Evolutionary conservation across 2,797 vertebrate species (phyloP).

Genomic region (Enteromius treurensis): DNA sequence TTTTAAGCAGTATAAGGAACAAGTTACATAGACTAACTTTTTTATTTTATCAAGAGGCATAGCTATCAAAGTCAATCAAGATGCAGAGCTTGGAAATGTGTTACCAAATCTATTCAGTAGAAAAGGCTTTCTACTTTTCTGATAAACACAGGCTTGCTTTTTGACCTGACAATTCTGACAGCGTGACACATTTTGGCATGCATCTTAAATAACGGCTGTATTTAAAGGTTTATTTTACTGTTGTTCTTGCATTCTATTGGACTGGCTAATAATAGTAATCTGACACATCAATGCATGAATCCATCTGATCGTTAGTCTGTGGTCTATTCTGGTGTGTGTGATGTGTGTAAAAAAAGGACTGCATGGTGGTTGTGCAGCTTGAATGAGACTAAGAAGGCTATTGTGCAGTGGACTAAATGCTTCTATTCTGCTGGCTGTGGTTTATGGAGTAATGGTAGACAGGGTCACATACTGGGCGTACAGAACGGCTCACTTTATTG

Average conservation of each 20-base stretch:
- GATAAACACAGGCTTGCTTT: conserved; percentile 29
- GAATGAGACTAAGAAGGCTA: conserved; percentile 31
- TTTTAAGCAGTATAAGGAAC: neutral
- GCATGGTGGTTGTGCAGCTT: conserved; percentile 16
- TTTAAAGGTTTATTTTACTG: neutral
- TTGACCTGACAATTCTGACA: conserved; percentile 5
- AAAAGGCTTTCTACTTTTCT: conserved; percentile 2
- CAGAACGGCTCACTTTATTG: conserved; percentile 35
- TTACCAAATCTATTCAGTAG: conserved; percentile 8
- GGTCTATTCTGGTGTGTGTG: conserved; percentile 36
- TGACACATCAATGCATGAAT: conserved; percentile 27
- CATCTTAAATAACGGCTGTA: neutral
- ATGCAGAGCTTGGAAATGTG: neutral
- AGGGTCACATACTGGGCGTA: conserved; percentile 55
- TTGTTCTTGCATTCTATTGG: neutral
- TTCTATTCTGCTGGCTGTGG: conserved; percentile 53
- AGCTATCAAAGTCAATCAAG: neutral
- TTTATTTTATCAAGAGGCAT: neutral
- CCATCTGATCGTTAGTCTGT: conserved; percentile 10
- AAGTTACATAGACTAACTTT: neutral
- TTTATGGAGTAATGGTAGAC: conserved; percentile 46
- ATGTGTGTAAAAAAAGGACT: conserved; percentile 6
- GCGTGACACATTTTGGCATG: conserved; percentile 8
- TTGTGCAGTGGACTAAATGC: conserved; percentile 59
- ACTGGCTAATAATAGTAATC: conserved; percentile 23